Evolutionary conservation across 2,888 invertebrate species (phyloP), one percentile per base, ranked within the genome.

Genomic region (Hymenopus coronatus): DNA sequence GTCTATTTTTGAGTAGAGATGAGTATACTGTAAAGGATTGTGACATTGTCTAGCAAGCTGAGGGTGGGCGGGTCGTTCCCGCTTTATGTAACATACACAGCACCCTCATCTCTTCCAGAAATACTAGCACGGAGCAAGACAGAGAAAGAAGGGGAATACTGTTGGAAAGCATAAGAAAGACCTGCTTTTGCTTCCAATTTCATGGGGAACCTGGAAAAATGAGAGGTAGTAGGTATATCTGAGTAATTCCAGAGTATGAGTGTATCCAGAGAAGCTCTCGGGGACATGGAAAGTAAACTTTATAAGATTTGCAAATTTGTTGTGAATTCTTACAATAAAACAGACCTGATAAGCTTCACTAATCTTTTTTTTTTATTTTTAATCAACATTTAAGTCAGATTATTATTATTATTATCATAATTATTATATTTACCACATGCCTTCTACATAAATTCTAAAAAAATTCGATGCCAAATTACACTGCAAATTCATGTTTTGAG

Each of bases 171-270:
- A 84, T 84, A 88, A 84, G 46, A 89, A 89, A 87, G 84, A 89
- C 88, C 88, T 88, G 89, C 87, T 88, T 70, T 84, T 89, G 84
- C 89, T 84, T 89, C 84, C 83, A 70, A 20, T 20, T 70, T 70
- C 54, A 70, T 20, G 54, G 54, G 20, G 54, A 14, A 70, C 54
- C 54, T 70, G 14, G 20, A 54, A 54, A 54, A 54, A 54, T 15
- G 12, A 20, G 15, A 70, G 54, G 54, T 25, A 15, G 54, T 25
- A 15, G 54, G 1, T 54, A 20, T 25, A 15, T 70, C 8, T 0
- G 6, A 20, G 54, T 25, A 20, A 3, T 25, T 0, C 20, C 54
- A 70, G 25, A 70, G 54, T 20, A 70, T 70, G 54, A 70, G 6
- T 70, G 54, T 20, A 70, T 70, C 25, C 6, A 70, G 54, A 14